These are phyloP conservation scores for Drosophila grimshawi DNA, from an alignment of 1,140 invertebrate species.

Conservation along the genomic window DNA sequence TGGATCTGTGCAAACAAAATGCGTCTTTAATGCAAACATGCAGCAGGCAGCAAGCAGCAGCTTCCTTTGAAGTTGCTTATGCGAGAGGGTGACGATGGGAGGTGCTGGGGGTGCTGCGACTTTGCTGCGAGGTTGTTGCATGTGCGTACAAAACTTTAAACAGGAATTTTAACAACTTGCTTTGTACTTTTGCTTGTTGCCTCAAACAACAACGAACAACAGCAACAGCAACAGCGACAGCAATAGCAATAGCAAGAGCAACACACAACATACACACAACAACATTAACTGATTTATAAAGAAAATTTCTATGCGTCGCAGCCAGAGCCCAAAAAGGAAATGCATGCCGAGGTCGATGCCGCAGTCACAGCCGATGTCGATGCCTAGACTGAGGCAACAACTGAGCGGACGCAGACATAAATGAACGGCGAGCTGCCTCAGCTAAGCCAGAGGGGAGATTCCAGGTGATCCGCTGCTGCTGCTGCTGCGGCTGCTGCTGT, in stretches of 20 bases:
- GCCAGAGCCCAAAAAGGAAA: constrained; percentile 75
- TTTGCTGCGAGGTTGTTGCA: constrained; percentile 52
- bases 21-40: constrained; percentile 82
- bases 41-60: constrained; percentile 53
- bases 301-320: constrained; percentile 78
- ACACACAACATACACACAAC: constrained; percentile 49
- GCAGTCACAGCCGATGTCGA: background rate
- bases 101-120: background rate
- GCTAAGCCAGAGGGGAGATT: background rate
- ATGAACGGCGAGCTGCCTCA: background rate
- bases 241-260: constrained; percentile 49
- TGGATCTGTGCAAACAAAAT: constrained; percentile 77
- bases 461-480: background rate
- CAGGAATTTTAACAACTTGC: constrained; percentile 83
- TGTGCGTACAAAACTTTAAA: constrained; percentile 83
- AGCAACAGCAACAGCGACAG: constrained; percentile 45
- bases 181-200: constrained; percentile 79
- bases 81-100: constrained; percentile 6
- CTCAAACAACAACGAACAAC: constrained; percentile 51
- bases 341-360: constrained; percentile 64
- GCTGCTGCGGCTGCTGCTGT: constrained; percentile 26
- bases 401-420: background rate
- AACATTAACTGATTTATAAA: constrained; percentile 79
- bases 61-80: constrained; percentile 26
- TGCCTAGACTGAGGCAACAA: background rate